Evolutionary conservation across 2,888 invertebrate genomes (phyloP).

Genomic region (Lasioglossum villosulum): DNA sequence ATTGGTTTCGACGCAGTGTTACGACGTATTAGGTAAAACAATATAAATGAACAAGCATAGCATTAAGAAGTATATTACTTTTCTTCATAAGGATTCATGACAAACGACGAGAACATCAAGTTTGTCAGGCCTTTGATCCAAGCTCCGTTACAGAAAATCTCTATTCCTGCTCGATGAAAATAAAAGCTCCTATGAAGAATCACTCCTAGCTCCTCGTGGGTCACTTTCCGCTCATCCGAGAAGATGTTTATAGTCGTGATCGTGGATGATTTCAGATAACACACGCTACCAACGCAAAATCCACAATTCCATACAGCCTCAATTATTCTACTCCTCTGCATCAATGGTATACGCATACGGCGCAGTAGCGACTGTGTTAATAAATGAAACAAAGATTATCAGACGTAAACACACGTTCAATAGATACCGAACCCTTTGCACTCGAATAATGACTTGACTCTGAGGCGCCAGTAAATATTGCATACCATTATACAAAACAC

Average conservation of each 20-base stretch:
- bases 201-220: constrained; percentile 67
- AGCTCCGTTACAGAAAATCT: constrained; percentile 67
- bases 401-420: constrained; percentile 13
- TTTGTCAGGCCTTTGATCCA: constrained; percentile 75
- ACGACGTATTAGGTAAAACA: not conserved
- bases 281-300: constrained; percentile 73
- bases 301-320: constrained; percentile 73
- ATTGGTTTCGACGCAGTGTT: not conserved
- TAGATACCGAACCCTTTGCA: not conserved
- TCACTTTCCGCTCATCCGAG: constrained; percentile 50
- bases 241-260: constrained; percentile 48
- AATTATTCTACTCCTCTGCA: constrained; percentile 71
- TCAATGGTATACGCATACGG: constrained; percentile 71
- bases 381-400: constrained; percentile 37
- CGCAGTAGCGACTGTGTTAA: constrained; percentile 71
- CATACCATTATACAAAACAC: no score
- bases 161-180: constrained; percentile 70
- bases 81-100: constrained; percentile 69
- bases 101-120: constrained; percentile 73
- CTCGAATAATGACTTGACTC: no score
- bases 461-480: no score
- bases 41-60: not conserved
- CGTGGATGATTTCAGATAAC: constrained; percentile 65
- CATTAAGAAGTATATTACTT: constrained; percentile 62
- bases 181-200: constrained; percentile 75